Evolutionary conservation across 1,140 invertebrate species (phyloP), one percentile per base, ranked within the genome.

Genomic region (Caligus rogercresseyi): DNA sequence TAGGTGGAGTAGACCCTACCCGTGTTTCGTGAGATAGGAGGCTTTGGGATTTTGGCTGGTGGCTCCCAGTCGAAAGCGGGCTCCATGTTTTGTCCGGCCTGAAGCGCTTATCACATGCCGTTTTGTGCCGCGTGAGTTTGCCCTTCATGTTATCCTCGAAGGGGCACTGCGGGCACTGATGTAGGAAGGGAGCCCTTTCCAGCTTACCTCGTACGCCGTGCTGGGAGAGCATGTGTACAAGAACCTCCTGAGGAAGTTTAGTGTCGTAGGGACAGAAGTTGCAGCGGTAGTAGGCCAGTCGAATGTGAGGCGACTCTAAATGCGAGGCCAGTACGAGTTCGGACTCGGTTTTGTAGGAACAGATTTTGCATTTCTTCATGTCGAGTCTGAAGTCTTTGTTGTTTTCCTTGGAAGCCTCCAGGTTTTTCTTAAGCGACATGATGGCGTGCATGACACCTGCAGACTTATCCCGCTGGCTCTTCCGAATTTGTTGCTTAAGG

Each of bases 111-210:
- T 81, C 78, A 75, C 92, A 96, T 2, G 87, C 83, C n/a, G 85
- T 78, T 64, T 86, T 78, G 76, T 95, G 92, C 16, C 89, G 78
- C 0, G 83, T 87, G 57, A 94, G 74, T 75, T 93, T 92, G n/a
- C 86, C 85, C 73, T 93, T 94, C 62, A 87, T 85, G 70, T 90
- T 91, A 68, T 92, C 88, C 72, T 95, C 91, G 70, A 92, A 95
- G 0, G 87, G 84, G 78, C 92, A 96, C 69, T 90, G 87, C 0
- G 87, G 82, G 73, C 91, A 96, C 69, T 93, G 87, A 74, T 91
- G 90, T 71, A 86, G 87, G 0, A 86, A 81, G 25, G 85, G 82
- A 7, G 88, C 87, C 61, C 86, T 78, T 67, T 92, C 87, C 43
- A 94, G 73, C 65, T 84, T 79, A 13, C 85, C 87, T 61, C 83